These are phyloP conservation scores for Ligdia adustata DNA, from an alignment of 2,888 invertebrate species.

Conservation along the genomic window DNA sequence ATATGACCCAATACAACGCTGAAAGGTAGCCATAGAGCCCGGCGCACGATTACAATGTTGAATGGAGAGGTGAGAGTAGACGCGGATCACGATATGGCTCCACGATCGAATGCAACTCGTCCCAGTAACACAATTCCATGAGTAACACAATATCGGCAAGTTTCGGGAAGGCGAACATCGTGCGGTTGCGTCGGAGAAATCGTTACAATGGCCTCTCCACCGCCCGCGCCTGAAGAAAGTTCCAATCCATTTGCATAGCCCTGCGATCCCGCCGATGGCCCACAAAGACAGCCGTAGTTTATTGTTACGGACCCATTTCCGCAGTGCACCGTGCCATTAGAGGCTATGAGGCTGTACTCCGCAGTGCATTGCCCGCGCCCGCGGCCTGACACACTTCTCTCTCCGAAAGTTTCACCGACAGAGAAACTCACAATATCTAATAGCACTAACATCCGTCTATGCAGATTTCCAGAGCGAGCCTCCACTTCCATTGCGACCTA, in stretches of 20 bases:
- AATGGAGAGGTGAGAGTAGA: slow-evolving; percentile 14
- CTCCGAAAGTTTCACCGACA: slow-evolving; percentile 80
- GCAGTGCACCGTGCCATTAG: slow-evolving; percentile 68
- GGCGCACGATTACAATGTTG: slow-evolving; percentile 9
- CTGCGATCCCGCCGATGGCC: slow-evolving; percentile 70
- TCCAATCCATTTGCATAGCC: slow-evolving; percentile 77
- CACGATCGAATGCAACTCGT: slow-evolving; percentile 26
- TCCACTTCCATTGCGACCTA: slow-evolving; percentile 74
- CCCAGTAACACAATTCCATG: slow-evolving; percentile 34
- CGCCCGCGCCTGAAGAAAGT: slow-evolving; percentile 75
- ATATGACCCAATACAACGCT: background rate
- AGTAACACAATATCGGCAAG: slow-evolving; percentile 39
- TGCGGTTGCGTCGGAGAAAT: slow-evolving; percentile 68
- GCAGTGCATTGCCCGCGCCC: slow-evolving; percentile 55
- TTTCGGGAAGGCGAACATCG: slow-evolving; percentile 55
- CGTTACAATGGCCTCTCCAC: slow-evolving; percentile 71
- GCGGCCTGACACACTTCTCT: slow-evolving; percentile 73
- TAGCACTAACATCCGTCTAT: slow-evolving; percentile 80
- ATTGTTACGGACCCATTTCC: slow-evolving; percentile 78
- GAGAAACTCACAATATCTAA: slow-evolving; percentile 81
- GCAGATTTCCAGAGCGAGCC: slow-evolving; percentile 81
- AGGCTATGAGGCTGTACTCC: no score
- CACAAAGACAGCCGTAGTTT: slow-evolving; percentile 78
- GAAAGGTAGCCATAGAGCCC: slow-evolving; percentile 9
- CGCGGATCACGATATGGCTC: slow-evolving; percentile 26